A percentile compares a stretch with the other conserved stretches of the same genome.
These are phyloP conservation scores for Mnemiopsis leidyi DNA, from an alignment of 37 sponge, comb jelly and placozoan genomes.

Conservation along the genomic window DNA sequence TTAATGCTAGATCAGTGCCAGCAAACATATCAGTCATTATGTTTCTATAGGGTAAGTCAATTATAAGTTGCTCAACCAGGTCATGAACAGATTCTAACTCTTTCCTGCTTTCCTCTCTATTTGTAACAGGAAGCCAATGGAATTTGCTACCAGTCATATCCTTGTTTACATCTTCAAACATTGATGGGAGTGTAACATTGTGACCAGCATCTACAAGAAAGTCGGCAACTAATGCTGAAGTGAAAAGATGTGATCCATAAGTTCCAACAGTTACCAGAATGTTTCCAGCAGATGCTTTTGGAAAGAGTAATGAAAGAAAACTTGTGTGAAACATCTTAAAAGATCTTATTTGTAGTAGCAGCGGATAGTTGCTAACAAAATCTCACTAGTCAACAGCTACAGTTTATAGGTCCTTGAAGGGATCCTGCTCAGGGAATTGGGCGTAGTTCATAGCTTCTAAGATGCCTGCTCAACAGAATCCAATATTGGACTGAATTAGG, in stretches of 20 bases:
- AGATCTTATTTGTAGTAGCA: too few relatives aligned
- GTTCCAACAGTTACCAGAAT: not conserved
- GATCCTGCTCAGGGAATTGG: too few relatives aligned
- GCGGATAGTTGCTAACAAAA: too few relatives aligned
- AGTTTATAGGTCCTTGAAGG: too few relatives aligned
- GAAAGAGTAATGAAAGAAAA: too few relatives aligned
- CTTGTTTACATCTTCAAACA: not conserved
- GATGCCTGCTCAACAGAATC: too few relatives aligned
- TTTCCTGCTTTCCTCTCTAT: not conserved
- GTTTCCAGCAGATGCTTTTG: too few relatives aligned
- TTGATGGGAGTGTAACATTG: not conserved
- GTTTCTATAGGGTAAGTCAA: not conserved
- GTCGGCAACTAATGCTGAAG: not conserved
- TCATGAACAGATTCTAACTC: not conserved
- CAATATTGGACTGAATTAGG: too few relatives aligned
- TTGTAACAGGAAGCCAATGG: not conserved
- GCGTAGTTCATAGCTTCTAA: too few relatives aligned
- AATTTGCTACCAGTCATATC: not conserved
- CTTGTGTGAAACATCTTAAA: too few relatives aligned
- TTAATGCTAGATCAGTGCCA: not conserved
- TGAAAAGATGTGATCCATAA: not conserved
- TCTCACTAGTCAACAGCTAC: too few relatives aligned
- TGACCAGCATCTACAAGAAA: not conserved
- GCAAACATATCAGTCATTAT: not conserved
- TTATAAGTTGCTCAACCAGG: not conserved